Evolutionary conservation across 2,888 invertebrate genomes (phyloP), one percentile per base, ranked within the genome.

Genomic region (Pomacea canaliculata): DNA sequence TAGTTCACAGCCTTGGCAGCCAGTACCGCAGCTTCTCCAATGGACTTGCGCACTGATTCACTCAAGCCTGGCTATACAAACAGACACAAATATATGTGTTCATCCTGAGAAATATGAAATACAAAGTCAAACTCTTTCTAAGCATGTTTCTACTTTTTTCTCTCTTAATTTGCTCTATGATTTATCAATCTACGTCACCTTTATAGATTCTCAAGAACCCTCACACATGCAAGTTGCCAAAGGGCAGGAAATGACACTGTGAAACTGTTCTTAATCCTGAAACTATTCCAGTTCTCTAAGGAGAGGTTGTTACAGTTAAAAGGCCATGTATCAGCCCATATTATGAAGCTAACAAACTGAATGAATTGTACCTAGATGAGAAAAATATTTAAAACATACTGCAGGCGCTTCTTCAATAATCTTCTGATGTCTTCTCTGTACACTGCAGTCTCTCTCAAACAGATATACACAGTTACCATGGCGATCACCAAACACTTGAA

Each of bases 401-500:
- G 88, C 88, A 27, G 88, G 88, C 5, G 88, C 88, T 76, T 89
- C 88, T 92, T 99, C 99, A 76, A 99, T 97, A 76, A 99, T 95
- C 92, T 99, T 99, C 91, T 99, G 99, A 92, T 99, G 99, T 74
- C 99, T 93, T 84, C 99, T 93, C 91, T 99, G 99, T n/a, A 99
- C 96, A n/a, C 97, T 97, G 90, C 99, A 99, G 91, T 99, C 99
- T 86, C 99, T 93, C 92, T 99, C 99, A 92, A 96, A 98, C 76
- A 99, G 92, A 91, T 99, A 96, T 1, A 99, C 98, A 71, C 95
- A 96, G 91, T 98, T 96, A 7, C 87, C 90, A 88, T 97, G 94
- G 86, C 93, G 93, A 90, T 99, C 98, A 0, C 96, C 98, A 92
- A 98, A 97, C n/a, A 97, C 94, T 93, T 99, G 99, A 0, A 99